These are phyloP conservation scores for Heliconius hewitsoni DNA, from an alignment of 1,140 invertebrate species.

Conservation along the genomic window DNA sequence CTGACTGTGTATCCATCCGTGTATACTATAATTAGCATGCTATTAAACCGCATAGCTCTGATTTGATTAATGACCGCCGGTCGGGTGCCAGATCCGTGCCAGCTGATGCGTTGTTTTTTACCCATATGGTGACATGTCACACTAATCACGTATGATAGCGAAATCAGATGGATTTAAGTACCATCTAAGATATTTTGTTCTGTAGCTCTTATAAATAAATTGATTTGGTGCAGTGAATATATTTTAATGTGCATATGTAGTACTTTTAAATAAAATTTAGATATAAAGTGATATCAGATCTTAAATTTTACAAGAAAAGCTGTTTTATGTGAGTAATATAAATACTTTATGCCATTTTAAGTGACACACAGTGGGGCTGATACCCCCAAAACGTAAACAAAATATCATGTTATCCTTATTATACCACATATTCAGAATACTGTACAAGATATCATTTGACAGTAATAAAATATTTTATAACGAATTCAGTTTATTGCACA, in stretches of 20 bases:
- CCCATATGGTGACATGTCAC: constrained; percentile 17
- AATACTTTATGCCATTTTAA: too few relatives aligned
- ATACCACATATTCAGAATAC: too few relatives aligned
- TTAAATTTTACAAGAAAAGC: too few relatives aligned
- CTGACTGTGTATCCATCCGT: constrained; percentile 54
- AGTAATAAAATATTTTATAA: too few relatives aligned
- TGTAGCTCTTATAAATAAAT: neutral
- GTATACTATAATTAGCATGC: constrained; percentile 71
- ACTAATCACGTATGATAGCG: constrained; percentile 3
- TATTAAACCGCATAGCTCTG: constrained; percentile 62
- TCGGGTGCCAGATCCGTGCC: constrained; percentile 43
- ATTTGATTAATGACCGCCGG: constrained; percentile 68
- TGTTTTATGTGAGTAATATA: too few relatives aligned
- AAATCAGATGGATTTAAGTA: neutral
- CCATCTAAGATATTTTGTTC: neutral
- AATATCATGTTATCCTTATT: too few relatives aligned
- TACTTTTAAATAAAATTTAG: too few relatives aligned
- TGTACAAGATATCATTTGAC: too few relatives aligned
- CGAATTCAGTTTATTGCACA: too few relatives aligned
- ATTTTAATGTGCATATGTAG: neutral
- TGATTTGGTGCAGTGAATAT: neutral
- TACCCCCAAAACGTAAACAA: too few relatives aligned
- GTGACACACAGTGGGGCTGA: too few relatives aligned
- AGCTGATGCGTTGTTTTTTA: constrained; percentile 32
- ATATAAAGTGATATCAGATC: too few relatives aligned